phyloP scores from a whole-genome alignment of 1,140 invertebrate species.

The Lordiphosa mommai region DNA sequence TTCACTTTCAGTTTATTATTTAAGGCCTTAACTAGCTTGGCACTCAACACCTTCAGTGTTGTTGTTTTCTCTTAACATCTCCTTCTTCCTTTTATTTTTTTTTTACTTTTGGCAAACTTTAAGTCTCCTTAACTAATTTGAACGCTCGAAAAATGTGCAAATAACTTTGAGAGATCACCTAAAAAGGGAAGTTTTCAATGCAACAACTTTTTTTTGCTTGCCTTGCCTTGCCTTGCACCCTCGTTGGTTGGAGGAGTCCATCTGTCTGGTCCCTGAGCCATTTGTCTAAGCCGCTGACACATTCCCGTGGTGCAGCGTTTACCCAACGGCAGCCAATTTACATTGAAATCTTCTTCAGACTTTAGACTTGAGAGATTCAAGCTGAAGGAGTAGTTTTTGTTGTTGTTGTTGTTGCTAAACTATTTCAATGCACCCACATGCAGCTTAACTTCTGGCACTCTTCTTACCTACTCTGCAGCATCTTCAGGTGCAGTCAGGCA shows the following conservation, averaged over 20 bases:
- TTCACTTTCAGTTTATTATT: constrained; percentile 43
- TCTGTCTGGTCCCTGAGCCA: constrained; percentile 19
- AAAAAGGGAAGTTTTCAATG: constrained; percentile 27
- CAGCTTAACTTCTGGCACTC: constrained; percentile 22
- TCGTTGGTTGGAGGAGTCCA: constrained; percentile 8
- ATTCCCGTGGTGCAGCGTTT: constrained; percentile 51
- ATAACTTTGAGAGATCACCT: constrained; percentile 38
- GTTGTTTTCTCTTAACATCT: neutral
- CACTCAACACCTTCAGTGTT: constrained; percentile 53
- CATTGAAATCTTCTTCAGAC: constrained; percentile 57
- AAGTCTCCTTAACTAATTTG: constrained; percentile 60
- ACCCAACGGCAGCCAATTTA: constrained; percentile 59
- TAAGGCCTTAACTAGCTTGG: constrained; percentile 58
- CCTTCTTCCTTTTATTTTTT: neutral
- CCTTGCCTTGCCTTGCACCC: neutral
- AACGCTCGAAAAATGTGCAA: constrained; percentile 56
- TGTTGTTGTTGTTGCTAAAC: constrained; percentile 25
- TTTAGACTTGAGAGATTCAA: constrained; percentile 13
- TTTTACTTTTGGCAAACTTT: constrained; percentile 30
- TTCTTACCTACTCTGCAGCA: constrained; percentile 20
- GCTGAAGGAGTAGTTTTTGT: constrained; percentile 9
- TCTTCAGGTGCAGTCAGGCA: constrained; percentile 45
- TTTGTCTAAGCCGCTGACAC: constrained; percentile 62
- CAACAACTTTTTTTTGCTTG: constrained; percentile 18
- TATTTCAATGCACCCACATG: constrained; percentile 69